Base-by-base conservation (phyloP, 2,797 vertebrate genomes). In the Xiphophorus birchmanni region DNA sequence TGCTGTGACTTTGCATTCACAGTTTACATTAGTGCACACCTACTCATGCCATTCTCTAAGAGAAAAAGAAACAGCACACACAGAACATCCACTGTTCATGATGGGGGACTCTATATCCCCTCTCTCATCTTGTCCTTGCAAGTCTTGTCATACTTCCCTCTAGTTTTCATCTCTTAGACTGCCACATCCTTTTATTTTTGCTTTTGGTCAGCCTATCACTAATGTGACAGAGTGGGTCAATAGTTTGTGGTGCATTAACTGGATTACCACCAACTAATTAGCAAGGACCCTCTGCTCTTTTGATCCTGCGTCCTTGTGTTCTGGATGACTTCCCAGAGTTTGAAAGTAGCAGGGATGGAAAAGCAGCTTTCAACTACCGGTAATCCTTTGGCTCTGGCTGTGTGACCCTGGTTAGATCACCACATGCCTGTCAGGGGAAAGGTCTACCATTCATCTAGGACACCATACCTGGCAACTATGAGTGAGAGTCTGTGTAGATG, bases 211-310 rank as follows among this genome's bases (percentile, higher is more conserved):
- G 84, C 86, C 87, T 72, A 78, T 88, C 83, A 4, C 82, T 89
- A 89, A 90, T 88, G 82, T 89, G 84, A 91, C 86, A 88, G 82
- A 77, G 52, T 74, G 80, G 78, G 82, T 93, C 91, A 92, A 90
- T 88, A 88, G 85, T 89, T 91, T 88, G 86, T 80, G 80, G 76
- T 86, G 90, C 89, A 90, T 94, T 93, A 93, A 91, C 86, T 87
- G 89, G 87, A 87, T 89, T 82, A 84, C 90, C 87, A 90, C 87
- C 88, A 86, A 87, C 90, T 95, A 95, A 96, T 95, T 95, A 95
- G 80, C 77, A 50, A 82, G 79, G 82, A 88, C 91, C 90, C 80
- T 88, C 67, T 11, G 72, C 81, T 81, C 60, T 90, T 95, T 95
- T 95, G 93, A 95, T 95, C 91, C 78, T 44, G n/a, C 81, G 86